Base-by-base conservation (phyloP, 1,140 invertebrate genomes). In the Patella vulgata region DNA sequence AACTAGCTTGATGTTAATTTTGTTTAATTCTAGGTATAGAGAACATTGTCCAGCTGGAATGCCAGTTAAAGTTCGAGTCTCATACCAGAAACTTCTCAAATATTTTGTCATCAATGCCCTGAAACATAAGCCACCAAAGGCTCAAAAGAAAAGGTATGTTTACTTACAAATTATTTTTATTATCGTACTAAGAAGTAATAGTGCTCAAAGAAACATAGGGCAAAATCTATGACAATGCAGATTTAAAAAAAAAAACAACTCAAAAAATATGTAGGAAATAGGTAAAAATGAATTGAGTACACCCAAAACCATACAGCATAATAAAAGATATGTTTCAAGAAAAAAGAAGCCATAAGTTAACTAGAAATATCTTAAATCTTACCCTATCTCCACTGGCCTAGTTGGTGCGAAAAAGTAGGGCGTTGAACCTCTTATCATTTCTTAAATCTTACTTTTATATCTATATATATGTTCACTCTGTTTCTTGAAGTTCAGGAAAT, bases 21-120 rank as follows among this genome's bases (percentile, higher is more conserved):
- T n/a, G n/a, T n/a, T n/a, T n/a, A n/a, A n/a, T n/a, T n/a, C n/a
- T 61, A 82, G 75, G 79, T 88, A 89, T 74, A 66, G 84, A 72
- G 97, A 99, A 82, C 97, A 99, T 82, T 98, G 95, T 83, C 97
- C 97, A 0, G 95, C 97, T 2, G 95, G 95, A 4, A 96, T 99
- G 87, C 97, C 97, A 0, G 97, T 99, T 0, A 99, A 99, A 89
- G 98, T 99, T 21, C 89, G 98, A 53, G 98, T 99, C 21, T 99
- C 96, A 50, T 99, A 99, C 82, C 98, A 99, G 79, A 99, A 99
- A 79, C 84, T 99, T 3, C 86, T 99, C 8, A 99, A 99, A 81
- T 99, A 98, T 82, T 99, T 93, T 82, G 97, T 99, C 0, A 86
- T 99, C 2, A 99, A 99, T 87, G 95, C 96, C 0, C 82, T 99